Evolutionary conservation across 2,113 vertebrate genomes (phyloP).

Genomic region (Cololabis saira): DNA sequence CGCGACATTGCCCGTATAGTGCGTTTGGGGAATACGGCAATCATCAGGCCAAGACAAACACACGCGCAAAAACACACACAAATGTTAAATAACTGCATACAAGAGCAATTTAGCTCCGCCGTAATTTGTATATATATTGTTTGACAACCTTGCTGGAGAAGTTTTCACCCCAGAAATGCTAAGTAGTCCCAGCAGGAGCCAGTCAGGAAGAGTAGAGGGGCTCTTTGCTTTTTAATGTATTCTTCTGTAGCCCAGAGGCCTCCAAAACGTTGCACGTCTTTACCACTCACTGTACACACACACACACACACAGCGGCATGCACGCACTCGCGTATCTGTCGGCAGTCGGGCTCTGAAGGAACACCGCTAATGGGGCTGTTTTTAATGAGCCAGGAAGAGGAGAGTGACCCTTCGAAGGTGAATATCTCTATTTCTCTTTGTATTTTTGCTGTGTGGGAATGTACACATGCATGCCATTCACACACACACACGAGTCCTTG

Average conservation of each 20-base stretch:
- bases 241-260: constrained; percentile 76
- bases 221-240: constrained; percentile 81
- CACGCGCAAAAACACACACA: constrained; percentile 30
- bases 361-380: constrained; percentile 79
- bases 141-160: constrained; percentile 79
- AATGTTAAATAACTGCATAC: constrained; percentile 74
- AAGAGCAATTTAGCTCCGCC: constrained; percentile 64
- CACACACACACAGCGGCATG: constrained; percentile 17
- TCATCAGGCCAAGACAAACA: constrained; percentile 73
- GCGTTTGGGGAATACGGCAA: constrained; percentile 61
- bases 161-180: constrained; percentile 79
- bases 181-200: constrained; percentile 81
- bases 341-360: constrained; percentile 76
- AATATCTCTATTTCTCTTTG: constrained; percentile 73
- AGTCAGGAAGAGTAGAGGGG: constrained; percentile 74
- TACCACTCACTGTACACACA: constrained; percentile 58
- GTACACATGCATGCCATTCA: constrained; percentile 35
- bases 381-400: constrained; percentile 81
- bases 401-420: constrained; percentile 80
- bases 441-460: constrained; percentile 50
- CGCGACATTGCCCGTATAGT: constrained; percentile 58
- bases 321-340: constrained; percentile 67
- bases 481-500: constrained; percentile 29
- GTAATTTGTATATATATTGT: constrained; percentile 75
- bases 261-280: constrained; percentile 73